Evolutionary conservation across 2,797 vertebrate species (phyloP).

Genomic region (Sylvia borin): DNA sequence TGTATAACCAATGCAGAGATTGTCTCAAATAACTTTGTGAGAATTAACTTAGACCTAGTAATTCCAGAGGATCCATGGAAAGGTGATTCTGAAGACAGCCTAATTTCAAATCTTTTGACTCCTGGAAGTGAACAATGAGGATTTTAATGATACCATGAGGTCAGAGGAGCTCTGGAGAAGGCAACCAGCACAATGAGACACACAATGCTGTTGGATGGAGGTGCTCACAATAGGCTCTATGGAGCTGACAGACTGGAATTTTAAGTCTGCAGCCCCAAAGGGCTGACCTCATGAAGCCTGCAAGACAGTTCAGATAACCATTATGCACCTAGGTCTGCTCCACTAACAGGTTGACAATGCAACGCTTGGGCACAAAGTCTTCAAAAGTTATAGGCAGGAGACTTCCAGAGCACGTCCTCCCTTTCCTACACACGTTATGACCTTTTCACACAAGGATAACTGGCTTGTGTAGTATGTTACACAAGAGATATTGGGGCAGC

Average conservation of each 20-base stretch:
- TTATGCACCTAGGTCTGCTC: not conserved
- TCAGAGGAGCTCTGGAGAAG: not conserved
- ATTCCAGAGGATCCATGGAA: not conserved
- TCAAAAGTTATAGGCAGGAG: not conserved
- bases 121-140: not conserved
- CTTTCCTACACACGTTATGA: not conserved
- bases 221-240: not conserved
- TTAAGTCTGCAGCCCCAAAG: not conserved
- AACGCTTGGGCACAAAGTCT: not conserved
- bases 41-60: not conserved
- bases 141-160: not conserved
- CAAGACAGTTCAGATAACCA: not conserved
- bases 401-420: not conserved
- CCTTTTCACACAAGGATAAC: not conserved
- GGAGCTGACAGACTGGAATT: not conserved
- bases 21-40: not conserved
- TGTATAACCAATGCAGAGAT: not conserved
- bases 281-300: not conserved
- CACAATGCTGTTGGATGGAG: not conserved
- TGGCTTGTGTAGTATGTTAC: not conserved
- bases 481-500: not conserved
- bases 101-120: not conserved
- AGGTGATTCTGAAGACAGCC: not conserved
- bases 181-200: not conserved
- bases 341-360: not conserved